Base-by-base conservation (phyloP, 1,140 invertebrate species). In the Chelonus insularis region DNA sequence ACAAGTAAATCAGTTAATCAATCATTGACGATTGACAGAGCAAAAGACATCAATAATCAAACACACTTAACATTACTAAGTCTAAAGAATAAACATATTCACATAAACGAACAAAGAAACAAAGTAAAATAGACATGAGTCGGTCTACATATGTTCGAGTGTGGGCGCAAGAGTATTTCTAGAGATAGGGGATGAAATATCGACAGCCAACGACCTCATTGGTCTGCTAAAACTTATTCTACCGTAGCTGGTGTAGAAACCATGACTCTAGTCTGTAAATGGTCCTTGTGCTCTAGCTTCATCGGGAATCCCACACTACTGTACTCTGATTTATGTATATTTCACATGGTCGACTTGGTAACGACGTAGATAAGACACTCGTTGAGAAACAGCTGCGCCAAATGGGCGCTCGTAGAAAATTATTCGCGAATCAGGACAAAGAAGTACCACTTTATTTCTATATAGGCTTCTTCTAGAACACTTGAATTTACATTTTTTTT, bases 161-260 rank as follows among this genome's bases (percentile, higher is more conserved):
- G 57, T 60, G 52, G 52, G 52, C 36, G 16, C 34, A 14, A 14
- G 50, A 16, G 41, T 45, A 9, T 21, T n/a, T 51, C 57, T 37
- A 62, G 64, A 69, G 71, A 71, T 68, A 70, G 67, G 67, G 68
- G 66, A 68, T 73, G 69, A 76, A 76, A 75, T 76, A 76, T 76
- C 72, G 75, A 76, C 71, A 71, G 69, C 56, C 56, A 43, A 39
- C 60, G 61, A 52, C 66, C 60, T 56, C 63, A 51, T 66, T 60
- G 52, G 55, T 63, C 57, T 52, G 57, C 57, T 63, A 57, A 64
- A 70, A 68, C 67, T 69, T 71, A 69, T 63, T 68, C 66, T 43
- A 18, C 34, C 36, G 41, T 58, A 48, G 43, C 9, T 51, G n/a
- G 29, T 4, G 29, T 4, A 32, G 29, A 32, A 9, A 32, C n/a